These are phyloP conservation scores for Scrobipalpa costella DNA, from an alignment of 2,888 invertebrate species.

Conservation along the genomic window DNA sequence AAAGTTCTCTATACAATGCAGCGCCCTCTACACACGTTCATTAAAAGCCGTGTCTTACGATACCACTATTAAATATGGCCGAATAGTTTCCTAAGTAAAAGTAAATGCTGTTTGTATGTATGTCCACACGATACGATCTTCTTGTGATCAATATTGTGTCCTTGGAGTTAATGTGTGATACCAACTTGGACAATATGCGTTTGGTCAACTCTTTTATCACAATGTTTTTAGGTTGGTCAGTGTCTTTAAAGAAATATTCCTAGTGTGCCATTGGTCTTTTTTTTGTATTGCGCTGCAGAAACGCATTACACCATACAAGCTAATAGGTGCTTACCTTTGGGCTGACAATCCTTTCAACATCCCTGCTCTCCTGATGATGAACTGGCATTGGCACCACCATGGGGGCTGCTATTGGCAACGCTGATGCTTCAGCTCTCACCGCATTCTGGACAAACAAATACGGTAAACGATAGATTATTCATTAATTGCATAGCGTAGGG, in stretches of 20 bases:
- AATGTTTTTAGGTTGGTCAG: not conserved
- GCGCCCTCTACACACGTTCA: too few relatives aligned
- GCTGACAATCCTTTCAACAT: conserved; percentile 46
- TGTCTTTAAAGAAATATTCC: too few relatives aligned
- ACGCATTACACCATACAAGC: too few relatives aligned
- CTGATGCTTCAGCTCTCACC: conserved; percentile 33
- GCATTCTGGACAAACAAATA: conserved; percentile 9
- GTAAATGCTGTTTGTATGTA: not conserved
- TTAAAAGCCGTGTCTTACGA: not conserved
- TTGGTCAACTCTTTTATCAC: not conserved
- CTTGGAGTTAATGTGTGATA: conserved; percentile 1
- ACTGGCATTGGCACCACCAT: conserved; percentile 32
- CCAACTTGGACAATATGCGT: not conserved
- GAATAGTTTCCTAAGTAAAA: conserved; percentile 18
- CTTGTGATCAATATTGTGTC: conserved; percentile 6
- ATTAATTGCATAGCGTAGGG: too few relatives aligned
- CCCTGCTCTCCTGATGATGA: conserved; percentile 42
- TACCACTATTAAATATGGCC: conserved; percentile 12
- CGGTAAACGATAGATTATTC: too few relatives aligned
- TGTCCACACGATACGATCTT: not conserved
- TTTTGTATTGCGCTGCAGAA: too few relatives aligned
- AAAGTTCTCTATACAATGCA: too few relatives aligned
- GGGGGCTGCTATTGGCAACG: conserved; percentile 38
- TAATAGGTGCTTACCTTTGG: too few relatives aligned
- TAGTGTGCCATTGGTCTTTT: too few relatives aligned